Evolutionary conservation across 2,888 invertebrate genomes (phyloP).

Genomic region (Ochropacha duplaris): DNA sequence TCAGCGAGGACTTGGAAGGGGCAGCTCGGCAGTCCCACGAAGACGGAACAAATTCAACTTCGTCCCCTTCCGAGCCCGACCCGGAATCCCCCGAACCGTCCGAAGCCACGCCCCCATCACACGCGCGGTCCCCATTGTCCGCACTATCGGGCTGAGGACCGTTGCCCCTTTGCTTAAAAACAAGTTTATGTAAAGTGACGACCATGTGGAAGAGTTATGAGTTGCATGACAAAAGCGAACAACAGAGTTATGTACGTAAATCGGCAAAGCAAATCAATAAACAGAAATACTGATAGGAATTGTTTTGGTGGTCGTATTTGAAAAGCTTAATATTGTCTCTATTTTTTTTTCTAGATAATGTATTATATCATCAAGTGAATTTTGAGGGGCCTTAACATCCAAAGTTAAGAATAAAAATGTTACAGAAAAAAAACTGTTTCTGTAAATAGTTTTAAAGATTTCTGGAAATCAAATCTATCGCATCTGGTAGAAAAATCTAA

Average conservation of each 20-base stretch:
- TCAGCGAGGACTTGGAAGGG: slow-evolving; percentile 88
- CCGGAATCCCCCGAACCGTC: slow-evolving; percentile 50
- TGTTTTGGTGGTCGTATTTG: not conserved
- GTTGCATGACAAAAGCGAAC: not conserved
- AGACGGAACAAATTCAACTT: slow-evolving; percentile 90
- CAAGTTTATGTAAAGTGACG: slow-evolving; percentile 5
- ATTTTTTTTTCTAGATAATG: not conserved
- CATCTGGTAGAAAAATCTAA: too few relatives aligned
- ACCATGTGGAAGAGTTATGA: slow-evolving; percentile 1
- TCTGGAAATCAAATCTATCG: not conserved
- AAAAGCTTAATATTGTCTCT: not conserved
- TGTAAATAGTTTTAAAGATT: not conserved
- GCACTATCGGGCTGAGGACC: slow-evolving; percentile 25
- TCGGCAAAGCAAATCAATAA: slow-evolving; percentile 2
- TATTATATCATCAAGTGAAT: too few relatives aligned
- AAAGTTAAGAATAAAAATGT: too few relatives aligned
- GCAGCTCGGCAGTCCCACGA: slow-evolving; percentile 91
- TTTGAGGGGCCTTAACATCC: too few relatives aligned
- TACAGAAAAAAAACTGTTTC: not conserved
- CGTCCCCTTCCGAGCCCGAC: slow-evolving; percentile 83
- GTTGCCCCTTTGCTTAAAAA: slow-evolving; percentile 52
- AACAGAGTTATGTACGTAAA: slow-evolving; percentile 8
- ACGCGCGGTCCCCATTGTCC: slow-evolving; percentile 21
- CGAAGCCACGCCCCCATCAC: slow-evolving; percentile 17
- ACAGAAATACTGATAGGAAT: not conserved